These are phyloP conservation scores for Eilema depressum DNA, from an alignment of 2,888 invertebrate species.

Conservation along the genomic window DNA sequence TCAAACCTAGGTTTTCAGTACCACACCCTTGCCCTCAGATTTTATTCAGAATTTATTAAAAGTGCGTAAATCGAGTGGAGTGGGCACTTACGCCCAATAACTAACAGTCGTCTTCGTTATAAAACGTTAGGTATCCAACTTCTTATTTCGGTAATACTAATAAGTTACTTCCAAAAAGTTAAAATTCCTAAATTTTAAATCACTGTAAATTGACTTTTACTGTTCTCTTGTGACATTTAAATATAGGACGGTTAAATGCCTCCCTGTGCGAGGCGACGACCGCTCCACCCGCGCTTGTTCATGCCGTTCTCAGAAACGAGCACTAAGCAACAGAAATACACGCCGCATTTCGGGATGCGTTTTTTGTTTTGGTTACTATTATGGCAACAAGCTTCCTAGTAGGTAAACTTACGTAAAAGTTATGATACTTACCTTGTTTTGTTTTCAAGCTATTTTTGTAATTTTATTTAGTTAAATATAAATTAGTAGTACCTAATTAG, in stretches of 20 bases:
- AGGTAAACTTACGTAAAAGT: conserved; percentile 24
- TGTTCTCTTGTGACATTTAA: background rate
- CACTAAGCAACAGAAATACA: conserved; percentile 84
- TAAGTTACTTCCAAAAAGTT: too few species aligned
- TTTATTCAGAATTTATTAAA: too few species aligned
- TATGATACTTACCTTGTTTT: background rate
- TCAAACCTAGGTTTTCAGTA: too few species aligned
- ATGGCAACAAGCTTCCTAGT: conserved; percentile 63
- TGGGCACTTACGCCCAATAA: too few species aligned
- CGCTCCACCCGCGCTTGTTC: conserved; percentile 76
- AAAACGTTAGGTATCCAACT: too few species aligned
- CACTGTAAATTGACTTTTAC: too few species aligned
- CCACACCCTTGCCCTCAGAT: too few species aligned
- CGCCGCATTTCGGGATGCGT: conserved; percentile 80
- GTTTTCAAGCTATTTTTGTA: background rate
- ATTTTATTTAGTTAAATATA: background rate
- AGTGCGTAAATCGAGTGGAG: too few species aligned
- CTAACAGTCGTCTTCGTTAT: too few species aligned
- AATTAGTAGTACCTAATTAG: background rate
- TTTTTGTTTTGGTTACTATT: conserved; percentile 80
- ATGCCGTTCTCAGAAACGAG: conserved; percentile 82
- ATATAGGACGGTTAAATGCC: conserved; percentile 58
- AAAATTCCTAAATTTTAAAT: too few species aligned
- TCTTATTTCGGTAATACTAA: too few species aligned
- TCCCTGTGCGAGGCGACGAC: conserved; percentile 83